phyloP scores from a whole-genome alignment of 2,797 vertebrate genomes.

The Psittacula echo region DNA sequence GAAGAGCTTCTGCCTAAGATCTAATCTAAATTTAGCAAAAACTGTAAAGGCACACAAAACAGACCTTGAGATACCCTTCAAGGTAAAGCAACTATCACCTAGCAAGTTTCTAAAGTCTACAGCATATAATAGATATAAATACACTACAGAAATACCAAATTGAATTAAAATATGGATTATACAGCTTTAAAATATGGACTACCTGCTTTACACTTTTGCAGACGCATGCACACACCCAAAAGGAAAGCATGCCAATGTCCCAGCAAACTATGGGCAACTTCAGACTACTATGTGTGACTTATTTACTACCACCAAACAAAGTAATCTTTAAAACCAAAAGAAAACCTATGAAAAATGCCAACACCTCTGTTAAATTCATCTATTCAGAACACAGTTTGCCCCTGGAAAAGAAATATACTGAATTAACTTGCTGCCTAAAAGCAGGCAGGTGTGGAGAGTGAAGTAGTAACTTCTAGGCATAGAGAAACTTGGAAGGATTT shows the following conservation, averaged over 20 bases:
- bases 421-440: neutral
- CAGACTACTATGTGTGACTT: neutral
- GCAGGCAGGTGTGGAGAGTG: neutral
- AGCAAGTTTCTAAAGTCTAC: neutral
- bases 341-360: neutral
- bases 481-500: neutral
- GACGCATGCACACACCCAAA: neutral
- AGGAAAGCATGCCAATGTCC: neutral
- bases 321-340: neutral
- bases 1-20: neutral
- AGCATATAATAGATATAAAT: neutral
- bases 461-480: neutral
- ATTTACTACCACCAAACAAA: neutral
- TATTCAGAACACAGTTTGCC: neutral
- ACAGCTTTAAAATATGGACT: neutral
- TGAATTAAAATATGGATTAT: neutral
- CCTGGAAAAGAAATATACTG: neutral
- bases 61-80: neutral
- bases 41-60: neutral
- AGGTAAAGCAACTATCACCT: neutral
- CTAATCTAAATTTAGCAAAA: neutral
- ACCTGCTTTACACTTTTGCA: neutral
- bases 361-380: neutral
- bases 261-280: neutral
- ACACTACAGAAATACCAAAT: neutral